These are phyloP conservation scores for Notarius lentiginosus DNA, from an alignment of 2,113 vertebrate genomes.

Conservation along the genomic window DNA sequence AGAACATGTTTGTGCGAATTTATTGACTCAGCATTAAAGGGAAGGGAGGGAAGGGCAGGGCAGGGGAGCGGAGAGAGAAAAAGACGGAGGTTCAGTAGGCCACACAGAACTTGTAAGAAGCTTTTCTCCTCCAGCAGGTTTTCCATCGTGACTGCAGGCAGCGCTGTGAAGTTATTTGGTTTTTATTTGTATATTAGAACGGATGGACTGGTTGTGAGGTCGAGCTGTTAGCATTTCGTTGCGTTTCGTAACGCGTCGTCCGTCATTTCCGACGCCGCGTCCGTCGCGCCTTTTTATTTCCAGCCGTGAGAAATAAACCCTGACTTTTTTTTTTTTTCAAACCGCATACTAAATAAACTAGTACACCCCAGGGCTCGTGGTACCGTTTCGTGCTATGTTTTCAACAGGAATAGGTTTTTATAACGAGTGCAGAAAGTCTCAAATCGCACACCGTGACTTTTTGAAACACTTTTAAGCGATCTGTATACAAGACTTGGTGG, in stretches of 20 bases:
- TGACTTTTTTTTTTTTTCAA: background rate
- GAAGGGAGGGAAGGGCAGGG: no score
- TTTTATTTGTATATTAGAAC: constrained; percentile 40
- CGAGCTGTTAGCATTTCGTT: constrained; percentile 5
- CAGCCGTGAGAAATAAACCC: background rate
- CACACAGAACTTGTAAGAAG: constrained; percentile 3
- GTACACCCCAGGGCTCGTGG: background rate
- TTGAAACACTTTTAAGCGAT: background rate
- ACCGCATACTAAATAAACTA: background rate
- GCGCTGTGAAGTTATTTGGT: constrained; percentile 51
- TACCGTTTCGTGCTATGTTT: background rate
- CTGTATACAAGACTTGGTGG: background rate
- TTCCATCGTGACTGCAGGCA: constrained; percentile 58
- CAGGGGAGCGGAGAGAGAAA: background rate
- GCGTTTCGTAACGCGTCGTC: background rate
- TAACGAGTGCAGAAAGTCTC: background rate
- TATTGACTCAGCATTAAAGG: background rate
- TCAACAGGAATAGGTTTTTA: background rate
- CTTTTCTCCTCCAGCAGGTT: background rate
- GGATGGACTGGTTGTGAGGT: background rate
- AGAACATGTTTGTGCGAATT: background rate
- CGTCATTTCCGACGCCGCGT: background rate
- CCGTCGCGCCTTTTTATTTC: background rate
- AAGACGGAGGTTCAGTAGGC: background rate
- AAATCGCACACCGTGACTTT: background rate